Percentiles rank a stretch among this genome's conserved stretches.
These are phyloP conservation scores for Chloroceryle inda DNA, from an alignment of 2,797 vertebrate genomes.

Conservation along the genomic window DNA sequence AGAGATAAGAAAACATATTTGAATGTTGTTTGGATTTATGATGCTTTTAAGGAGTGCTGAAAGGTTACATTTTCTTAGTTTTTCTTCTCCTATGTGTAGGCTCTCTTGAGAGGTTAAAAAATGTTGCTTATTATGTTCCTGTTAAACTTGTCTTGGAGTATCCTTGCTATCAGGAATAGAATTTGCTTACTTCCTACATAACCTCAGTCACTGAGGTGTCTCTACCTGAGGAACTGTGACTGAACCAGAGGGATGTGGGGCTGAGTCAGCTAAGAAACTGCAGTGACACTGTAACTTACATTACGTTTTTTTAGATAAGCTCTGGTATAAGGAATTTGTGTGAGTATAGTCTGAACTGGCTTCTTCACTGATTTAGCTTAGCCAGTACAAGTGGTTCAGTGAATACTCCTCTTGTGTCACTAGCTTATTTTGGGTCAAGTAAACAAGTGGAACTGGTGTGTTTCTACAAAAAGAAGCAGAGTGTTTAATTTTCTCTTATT, in stretches of 20 bases:
- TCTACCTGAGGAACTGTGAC: neutral
- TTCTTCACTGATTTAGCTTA: neutral
- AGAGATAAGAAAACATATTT: neutral
- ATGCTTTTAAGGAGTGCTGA: neutral
- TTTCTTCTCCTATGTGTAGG: neutral
- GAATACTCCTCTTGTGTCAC: neutral
- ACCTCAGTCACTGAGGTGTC: neutral
- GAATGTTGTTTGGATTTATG: neutral
- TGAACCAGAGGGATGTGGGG: neutral
- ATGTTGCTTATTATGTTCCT: neutral
- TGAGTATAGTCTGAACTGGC: accelerated
- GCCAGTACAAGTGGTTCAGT: neutral
- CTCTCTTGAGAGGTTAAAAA: neutral
- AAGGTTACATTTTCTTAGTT: neutral
- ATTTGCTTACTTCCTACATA: neutral
- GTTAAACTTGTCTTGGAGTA: neutral
- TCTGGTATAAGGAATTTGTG: neutral
- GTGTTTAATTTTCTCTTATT: neutral
- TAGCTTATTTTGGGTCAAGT: neutral
- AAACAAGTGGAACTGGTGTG: neutral
- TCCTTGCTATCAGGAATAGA: neutral
- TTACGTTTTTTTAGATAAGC: neutral
- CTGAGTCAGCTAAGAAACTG: neutral
- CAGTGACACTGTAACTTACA: neutral
- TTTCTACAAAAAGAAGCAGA: neutral